These are phyloP conservation scores for Xenopus petersii DNA, from an alignment of 2,797 vertebrate genomes.

Conservation along the genomic window DNA sequence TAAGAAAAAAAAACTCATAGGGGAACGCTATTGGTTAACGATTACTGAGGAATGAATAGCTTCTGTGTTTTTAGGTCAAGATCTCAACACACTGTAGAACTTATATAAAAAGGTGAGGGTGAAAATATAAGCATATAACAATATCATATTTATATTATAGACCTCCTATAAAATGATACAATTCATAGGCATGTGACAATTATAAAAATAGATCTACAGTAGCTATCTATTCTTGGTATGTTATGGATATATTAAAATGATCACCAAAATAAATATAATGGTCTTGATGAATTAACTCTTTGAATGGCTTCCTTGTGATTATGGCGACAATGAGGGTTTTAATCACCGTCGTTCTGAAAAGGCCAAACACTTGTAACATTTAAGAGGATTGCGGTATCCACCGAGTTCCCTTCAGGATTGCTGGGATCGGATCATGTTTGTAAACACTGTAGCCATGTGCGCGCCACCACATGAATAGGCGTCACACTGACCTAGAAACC, in stretches of 20 bases:
- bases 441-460: conserved; percentile 84
- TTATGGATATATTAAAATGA: too few species aligned
- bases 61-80: neutral
- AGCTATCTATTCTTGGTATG: too few species aligned
- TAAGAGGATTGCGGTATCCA: conserved; percentile 56
- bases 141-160: neutral
- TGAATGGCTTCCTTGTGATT: too few species aligned
- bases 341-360: too few species aligned
- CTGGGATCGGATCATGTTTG: conserved; percentile 80
- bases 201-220: too few species aligned
- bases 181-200: too few species aligned
- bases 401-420: conserved; percentile 63
- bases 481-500: conserved; percentile 63
- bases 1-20: neutral
- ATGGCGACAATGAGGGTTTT: too few species aligned
- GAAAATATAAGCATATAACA: neutral
- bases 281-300: too few species aligned
- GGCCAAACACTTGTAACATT: conserved; percentile 48
- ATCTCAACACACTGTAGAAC: neutral
- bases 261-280: too few species aligned
- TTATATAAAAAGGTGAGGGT: neutral
- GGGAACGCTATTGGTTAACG: conserved; percentile 11
- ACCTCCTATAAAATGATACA: too few species aligned
- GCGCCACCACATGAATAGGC: conserved; percentile 65
- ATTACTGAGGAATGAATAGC: neutral